Percentiles rank a stretch among this genome's conserved stretches.
Conservation (phyloP, 2,888 invertebrate species). For the Nemotelus nigrinus region DNA sequence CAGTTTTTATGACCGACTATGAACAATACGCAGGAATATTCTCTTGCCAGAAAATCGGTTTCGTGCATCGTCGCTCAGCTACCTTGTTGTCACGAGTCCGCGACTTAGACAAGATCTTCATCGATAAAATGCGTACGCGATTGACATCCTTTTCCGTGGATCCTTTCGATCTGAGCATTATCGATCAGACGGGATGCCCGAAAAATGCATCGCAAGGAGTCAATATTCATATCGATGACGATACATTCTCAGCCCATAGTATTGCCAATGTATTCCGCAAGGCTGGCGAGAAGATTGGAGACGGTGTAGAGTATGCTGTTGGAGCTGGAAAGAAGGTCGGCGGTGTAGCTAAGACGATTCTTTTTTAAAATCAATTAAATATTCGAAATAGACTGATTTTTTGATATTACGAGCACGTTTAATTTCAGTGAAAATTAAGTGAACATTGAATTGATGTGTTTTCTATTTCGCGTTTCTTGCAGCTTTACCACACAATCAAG, state of each 20-base stretch:
- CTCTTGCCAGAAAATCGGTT: conserved; percentile 78
- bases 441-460: neutral
- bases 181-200: conserved; percentile 78
- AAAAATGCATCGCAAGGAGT: conserved; percentile 68
- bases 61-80: conserved; percentile 80
- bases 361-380: conserved; percentile 43
- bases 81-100: conserved; percentile 81
- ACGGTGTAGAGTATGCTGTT: conserved; percentile 77
- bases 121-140: conserved; percentile 76
- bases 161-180: conserved; percentile 79
- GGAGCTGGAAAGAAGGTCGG: conserved; percentile 74
- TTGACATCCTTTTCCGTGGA: conserved; percentile 75
- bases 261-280: conserved; percentile 77
- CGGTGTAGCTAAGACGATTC: conserved; percentile 47
- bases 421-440: neutral
- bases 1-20: conserved; percentile 80
- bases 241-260: conserved; percentile 79
- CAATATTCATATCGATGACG: conserved; percentile 78
- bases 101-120: conserved; percentile 75
- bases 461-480: conserved; percentile 9
- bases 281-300: conserved; percentile 77
- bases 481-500: conserved; percentile 47
- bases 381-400: neutral
- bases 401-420: conserved; percentile 8
- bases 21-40: conserved; percentile 78